Percentiles rank a stretch among this genome's conserved stretches.
Evolutionary conservation across 1,140 invertebrate genomes (phyloP).

Genomic region (Drosophila parabipectinata): DNA sequence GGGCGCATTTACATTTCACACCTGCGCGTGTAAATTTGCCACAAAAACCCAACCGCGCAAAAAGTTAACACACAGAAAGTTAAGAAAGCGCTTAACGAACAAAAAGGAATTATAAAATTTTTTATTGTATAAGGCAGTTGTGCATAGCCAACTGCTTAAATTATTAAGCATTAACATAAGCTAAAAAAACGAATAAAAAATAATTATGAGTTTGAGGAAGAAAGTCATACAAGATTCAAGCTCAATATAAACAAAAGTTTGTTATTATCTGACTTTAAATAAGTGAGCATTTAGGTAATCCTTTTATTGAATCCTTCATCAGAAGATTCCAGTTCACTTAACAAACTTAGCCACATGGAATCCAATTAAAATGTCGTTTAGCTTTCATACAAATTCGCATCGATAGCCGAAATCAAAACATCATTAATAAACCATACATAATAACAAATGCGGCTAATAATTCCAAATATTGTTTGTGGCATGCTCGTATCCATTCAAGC

Average conservation of each 20-base stretch:
- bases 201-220: slow-evolving; percentile 1
- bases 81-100: slow-evolving; percentile 55
- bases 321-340: not conserved
- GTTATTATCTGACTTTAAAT: no score
- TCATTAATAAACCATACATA: slow-evolving; percentile 2
- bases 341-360: not conserved
- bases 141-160: slow-evolving; percentile 15
- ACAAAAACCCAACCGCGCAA: slow-evolving; percentile 43
- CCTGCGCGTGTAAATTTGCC: slow-evolving; percentile 59
- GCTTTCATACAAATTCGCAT: not conserved
- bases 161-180: slow-evolving; percentile 22
- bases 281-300: no score
- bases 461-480: not conserved
- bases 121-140: slow-evolving; percentile 43
- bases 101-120: slow-evolving; percentile 46
- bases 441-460: slow-evolving; percentile 7
- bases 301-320: no score
- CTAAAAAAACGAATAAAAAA: not conserved
- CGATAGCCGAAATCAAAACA: not conserved
- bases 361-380: not conserved
- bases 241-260: no score
- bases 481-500: not conserved
- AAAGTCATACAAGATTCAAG: not conserved
- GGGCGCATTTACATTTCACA: slow-evolving; percentile 76
- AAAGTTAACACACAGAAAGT: slow-evolving; percentile 71